phyloP scores from a whole-genome alignment of 2,113 vertebrate genomes.

The Laticauda laticaudata region DNA sequence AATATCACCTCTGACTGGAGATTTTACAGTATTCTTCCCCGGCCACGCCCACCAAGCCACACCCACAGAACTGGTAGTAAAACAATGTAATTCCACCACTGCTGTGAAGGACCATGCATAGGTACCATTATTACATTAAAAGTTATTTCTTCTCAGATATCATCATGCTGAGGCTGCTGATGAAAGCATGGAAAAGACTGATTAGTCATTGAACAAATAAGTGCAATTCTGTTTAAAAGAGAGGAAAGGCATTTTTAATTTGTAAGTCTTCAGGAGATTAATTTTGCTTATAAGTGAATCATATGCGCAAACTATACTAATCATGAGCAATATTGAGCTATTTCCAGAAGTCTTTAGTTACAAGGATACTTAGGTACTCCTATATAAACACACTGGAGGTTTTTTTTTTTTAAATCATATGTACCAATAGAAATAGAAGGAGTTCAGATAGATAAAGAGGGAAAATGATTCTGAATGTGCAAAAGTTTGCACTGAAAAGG shows the following conservation, averaged over 20 bases:
- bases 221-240: constrained; percentile 50
- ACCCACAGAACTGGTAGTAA: too few relatives aligned
- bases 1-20: too few relatives aligned
- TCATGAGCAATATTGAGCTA: constrained; percentile 9
- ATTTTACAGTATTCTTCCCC: too few relatives aligned
- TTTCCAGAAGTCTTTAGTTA: constrained; percentile 12
- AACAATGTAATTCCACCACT: too few relatives aligned
- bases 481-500: not conserved
- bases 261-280: constrained; percentile 38
- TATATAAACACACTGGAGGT: not conserved
- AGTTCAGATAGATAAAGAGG: not conserved
- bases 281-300: constrained; percentile 46
- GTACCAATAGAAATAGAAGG: not conserved
- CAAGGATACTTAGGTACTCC: constrained; percentile 18
- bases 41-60: too few relatives aligned
- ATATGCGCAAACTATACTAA: constrained; percentile 7
- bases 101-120: constrained; percentile 41
- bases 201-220: constrained; percentile 50
- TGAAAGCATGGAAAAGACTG: constrained; percentile 34
- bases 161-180: constrained; percentile 24
- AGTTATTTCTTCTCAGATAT: constrained; percentile 42
- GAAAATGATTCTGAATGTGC: not conserved
- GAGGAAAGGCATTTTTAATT: constrained; percentile 30
- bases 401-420: not conserved
- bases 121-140: constrained; percentile 40